These are phyloP conservation scores for Pantherophis vulpinus DNA, from an alignment of 2,797 vertebrate genomes.

Conservation along the genomic window DNA sequence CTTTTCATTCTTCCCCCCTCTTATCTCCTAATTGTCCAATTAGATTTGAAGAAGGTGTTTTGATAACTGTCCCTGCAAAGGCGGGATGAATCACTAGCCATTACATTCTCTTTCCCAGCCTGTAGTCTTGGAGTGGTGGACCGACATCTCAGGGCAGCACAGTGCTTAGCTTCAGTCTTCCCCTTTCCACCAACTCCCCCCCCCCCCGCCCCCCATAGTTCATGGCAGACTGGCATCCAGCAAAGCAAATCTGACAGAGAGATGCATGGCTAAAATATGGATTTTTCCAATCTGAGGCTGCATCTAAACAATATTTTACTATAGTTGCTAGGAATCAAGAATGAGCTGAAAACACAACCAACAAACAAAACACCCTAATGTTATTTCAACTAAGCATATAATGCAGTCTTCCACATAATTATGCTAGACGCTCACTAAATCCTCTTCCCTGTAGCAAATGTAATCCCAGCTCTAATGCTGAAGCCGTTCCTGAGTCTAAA, in stretches of 20 bases:
- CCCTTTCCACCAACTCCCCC: neutral
- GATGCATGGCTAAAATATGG: neutral
- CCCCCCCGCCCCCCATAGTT: rapidly evolving
- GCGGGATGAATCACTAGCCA: neutral
- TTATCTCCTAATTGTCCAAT: neutral
- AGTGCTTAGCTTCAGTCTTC: neutral
- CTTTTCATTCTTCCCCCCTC: neutral
- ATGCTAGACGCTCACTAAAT: neutral
- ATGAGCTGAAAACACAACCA: neutral
- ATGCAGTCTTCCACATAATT: neutral
- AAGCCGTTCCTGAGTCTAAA: neutral
- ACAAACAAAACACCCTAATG: neutral
- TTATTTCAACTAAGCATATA: neutral
- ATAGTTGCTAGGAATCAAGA: neutral
- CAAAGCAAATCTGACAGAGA: neutral
- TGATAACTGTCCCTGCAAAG: neutral
- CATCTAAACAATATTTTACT: neutral
- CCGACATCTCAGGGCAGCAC: neutral
- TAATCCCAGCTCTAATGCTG: neutral
- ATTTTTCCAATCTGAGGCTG: neutral
- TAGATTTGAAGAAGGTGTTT: neutral
- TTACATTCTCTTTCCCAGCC: neutral
- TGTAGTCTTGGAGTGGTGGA: neutral
- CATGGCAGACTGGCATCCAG: neutral
- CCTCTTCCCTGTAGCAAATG: neutral